These are phyloP conservation scores for Ciconia boyciana DNA, from an alignment of 2,113 vertebrate genomes.

Conservation along the genomic window DNA sequence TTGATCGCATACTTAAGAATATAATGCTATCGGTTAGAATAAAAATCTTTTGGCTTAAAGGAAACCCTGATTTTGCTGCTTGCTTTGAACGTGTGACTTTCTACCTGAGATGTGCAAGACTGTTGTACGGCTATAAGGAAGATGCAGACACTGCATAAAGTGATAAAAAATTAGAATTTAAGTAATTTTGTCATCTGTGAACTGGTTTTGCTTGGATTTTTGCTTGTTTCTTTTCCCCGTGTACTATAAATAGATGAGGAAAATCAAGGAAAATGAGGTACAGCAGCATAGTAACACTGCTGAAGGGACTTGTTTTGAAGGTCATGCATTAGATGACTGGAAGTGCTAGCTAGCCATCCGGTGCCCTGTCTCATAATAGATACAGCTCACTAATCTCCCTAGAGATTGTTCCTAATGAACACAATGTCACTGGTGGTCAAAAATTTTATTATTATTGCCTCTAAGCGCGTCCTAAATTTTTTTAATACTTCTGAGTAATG, in stretches of 20 bases:
- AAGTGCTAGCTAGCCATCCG: background rate
- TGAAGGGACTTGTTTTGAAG: constrained; percentile 35
- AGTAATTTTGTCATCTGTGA: background rate
- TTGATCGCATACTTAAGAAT: background rate
- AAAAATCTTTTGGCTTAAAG: background rate
- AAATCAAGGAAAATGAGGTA: background rate
- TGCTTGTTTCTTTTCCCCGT: background rate
- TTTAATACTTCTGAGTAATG: background rate
- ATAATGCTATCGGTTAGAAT: background rate
- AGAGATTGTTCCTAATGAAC: background rate
- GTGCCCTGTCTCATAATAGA: background rate
- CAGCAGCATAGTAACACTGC: background rate
- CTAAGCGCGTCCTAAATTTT: background rate
- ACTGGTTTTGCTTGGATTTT: background rate
- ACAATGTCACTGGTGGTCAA: background rate
- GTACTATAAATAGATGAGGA: background rate
- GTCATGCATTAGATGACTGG: background rate
- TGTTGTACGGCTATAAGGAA: background rate
- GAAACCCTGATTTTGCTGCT: background rate
- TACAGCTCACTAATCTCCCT: background rate
- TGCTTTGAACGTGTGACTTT: background rate
- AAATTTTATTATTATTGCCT: background rate
- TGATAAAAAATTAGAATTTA: background rate
- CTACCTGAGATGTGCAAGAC: background rate
- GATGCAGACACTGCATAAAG: background rate